Evolutionary conservation across 1,140 invertebrate species (phyloP), one percentile per base, ranked within the genome.

Genomic region (Eurosta solidaginis): DNA sequence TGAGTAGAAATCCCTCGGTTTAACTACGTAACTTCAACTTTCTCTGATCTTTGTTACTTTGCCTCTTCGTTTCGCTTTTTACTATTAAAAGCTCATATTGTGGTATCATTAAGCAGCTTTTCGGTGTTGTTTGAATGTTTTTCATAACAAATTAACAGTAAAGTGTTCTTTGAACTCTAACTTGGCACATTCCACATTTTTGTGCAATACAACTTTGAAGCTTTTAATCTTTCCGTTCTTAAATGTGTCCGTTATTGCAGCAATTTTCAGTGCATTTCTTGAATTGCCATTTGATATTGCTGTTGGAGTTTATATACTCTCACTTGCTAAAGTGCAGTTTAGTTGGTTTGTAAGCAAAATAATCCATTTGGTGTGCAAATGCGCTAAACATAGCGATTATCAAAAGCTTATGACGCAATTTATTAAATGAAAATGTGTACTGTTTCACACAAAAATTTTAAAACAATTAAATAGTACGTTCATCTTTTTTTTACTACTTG

Each of bases 191-290:
- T 47, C 3, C 12, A 47, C 1, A 14, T 17, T 47, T 9, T 47
- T 47, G n/a, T 47, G n/a, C n/a, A n/a, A n/a, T 47, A n/a, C 45
- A 74, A 74, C 29, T 44, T 44, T 20, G 68, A 44, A 74, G 68
- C 36, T n/a, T 40, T 74, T 74, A 74, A 74, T 40, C 68, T 36
- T 44, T 74, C 36, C 68, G 68, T 40, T 74, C n/a, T 27, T 36
- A 40, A 74, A 44, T 33, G 68, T 44, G 36, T 4, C 22, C n/a
- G 68, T 40, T 36, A 74, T 17, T 74, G 40, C 7, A 36, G 68
- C 27, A 74, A 1, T 74, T 74, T 3, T 36, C 12, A 33, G n/a
- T 20, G 20, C 29, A 40, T 9, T 74, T 44, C 33, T 10, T 20
- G 3, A 36, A 36, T 17, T 12, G 14, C 2, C 2, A 17, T 9